Conservation (phyloP, 2,888 invertebrate species). For the Gandaritis pyraliata region DNA sequence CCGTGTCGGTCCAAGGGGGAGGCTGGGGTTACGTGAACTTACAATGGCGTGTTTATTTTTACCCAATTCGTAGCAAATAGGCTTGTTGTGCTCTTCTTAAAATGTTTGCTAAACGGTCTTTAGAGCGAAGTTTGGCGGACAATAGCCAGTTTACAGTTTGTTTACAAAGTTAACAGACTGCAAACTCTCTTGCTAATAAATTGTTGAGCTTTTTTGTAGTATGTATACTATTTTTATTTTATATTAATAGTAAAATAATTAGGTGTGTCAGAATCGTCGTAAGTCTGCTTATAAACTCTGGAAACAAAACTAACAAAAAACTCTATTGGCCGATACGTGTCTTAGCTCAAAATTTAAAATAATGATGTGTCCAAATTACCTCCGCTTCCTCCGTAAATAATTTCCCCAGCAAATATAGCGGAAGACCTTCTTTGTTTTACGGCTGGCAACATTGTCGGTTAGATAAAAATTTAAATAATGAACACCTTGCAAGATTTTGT, state of each 20-base stretch:
- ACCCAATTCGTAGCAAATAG: slow-evolving; percentile 41
- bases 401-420: slow-evolving; percentile 31
- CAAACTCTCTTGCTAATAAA: slow-evolving; percentile 18
- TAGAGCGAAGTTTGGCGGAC: slow-evolving; percentile 37
- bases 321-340: no score
- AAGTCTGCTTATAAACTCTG: no score
- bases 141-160: slow-evolving; percentile 35
- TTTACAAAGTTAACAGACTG: slow-evolving; percentile 27
- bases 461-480: slow-evolving; percentile 35
- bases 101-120: slow-evolving; percentile 41
- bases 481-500: slow-evolving; percentile 33
- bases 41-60: slow-evolving; percentile 45
- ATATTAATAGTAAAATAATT: no score
- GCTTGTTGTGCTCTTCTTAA: slow-evolving; percentile 39
- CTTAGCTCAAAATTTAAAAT: not conserved
- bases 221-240: no score
- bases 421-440: slow-evolving; percentile 33
- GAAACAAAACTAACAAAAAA: no score
- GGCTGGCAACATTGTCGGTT: slow-evolving; percentile 35
- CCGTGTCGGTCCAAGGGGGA: slow-evolving; percentile 31
- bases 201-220: not conserved
- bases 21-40: slow-evolving; percentile 35
- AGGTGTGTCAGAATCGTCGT: not conserved
- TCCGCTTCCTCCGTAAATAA: slow-evolving; percentile 26
- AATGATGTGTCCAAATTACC: slow-evolving; percentile 14